Conservation (phyloP, 92 coral and sea anemone species). For the Porites cylindrica region DNA sequence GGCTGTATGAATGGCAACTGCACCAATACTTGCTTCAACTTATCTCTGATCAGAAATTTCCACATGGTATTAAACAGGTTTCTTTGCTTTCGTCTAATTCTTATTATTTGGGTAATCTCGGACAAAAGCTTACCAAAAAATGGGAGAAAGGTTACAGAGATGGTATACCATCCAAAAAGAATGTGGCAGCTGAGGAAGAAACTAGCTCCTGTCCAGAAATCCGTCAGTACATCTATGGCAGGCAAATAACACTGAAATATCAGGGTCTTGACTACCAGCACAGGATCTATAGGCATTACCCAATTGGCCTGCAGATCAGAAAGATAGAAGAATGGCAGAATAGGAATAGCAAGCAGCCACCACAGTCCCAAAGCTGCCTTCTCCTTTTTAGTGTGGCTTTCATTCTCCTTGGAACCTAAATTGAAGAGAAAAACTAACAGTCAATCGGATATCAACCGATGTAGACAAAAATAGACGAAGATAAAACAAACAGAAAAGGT, state of each 20-base stretch:
- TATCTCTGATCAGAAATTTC: constrained; percentile 12
- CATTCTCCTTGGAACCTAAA: constrained; percentile 4
- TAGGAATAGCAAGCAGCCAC: constrained; percentile 1
- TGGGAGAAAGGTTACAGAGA: not conserved
- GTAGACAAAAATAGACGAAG: not conserved
- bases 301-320: not conserved
- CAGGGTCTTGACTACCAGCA: constrained; percentile 1
- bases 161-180: not conserved
- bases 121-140: constrained; percentile 4
- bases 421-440: not conserved
- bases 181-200: not conserved
- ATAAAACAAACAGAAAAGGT: not conserved
- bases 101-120: constrained; percentile 3
- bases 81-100: not conserved
- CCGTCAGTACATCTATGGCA: constrained; percentile 2
- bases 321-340: constrained; percentile 13
- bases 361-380: constrained; percentile 12
- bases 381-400: not conserved
- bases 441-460: not conserved
- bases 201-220: not conserved
- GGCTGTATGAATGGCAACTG: constrained; percentile 15
- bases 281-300: not conserved
- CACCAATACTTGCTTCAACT: constrained; percentile 5
- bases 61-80: not conserved
- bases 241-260: constrained; percentile 5